These are phyloP conservation scores for Climacteris rufus DNA, from an alignment of 2,113 vertebrate genomes.

Conservation along the genomic window DNA sequence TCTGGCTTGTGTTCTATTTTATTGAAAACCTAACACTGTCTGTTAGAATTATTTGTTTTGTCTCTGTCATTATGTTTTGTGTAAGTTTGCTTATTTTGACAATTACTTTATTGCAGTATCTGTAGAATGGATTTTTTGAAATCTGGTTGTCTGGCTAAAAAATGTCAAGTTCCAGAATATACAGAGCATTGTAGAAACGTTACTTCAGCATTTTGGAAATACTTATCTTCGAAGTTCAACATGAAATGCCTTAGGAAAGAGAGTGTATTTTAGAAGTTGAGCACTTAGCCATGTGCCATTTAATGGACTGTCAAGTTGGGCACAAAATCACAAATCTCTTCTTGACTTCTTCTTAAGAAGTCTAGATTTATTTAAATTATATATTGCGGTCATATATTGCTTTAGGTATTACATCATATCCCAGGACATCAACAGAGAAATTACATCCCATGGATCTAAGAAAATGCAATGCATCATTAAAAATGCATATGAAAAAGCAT, in stretches of 20 bases:
- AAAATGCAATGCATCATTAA: neutral
- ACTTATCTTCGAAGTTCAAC: neutral
- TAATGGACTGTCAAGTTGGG: neutral
- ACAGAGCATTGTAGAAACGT: neutral
- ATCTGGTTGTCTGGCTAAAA: neutral
- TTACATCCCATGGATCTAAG: neutral
- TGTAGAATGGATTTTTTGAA: slow-evolving; percentile 29
- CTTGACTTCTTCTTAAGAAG: neutral
- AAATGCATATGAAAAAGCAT: neutral
- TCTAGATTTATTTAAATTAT: neutral
- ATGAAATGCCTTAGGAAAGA: neutral
- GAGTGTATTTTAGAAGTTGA: neutral
- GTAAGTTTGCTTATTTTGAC: slow-evolving; percentile 53
- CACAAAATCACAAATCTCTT: neutral
- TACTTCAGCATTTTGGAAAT: slow-evolving; percentile 3
- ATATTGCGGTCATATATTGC: neutral
- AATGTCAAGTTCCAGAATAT: neutral
- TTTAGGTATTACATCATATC: neutral
- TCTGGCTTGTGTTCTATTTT: neutral
- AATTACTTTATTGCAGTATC: slow-evolving; percentile 35
- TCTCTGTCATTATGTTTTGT: slow-evolving; percentile 25
- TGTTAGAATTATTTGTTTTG: slow-evolving; percentile 17
- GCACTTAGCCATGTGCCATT: neutral
- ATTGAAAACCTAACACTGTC: slow-evolving; percentile 26
- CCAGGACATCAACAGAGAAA: neutral